Evolutionary conservation across 2,888 invertebrate species (phyloP).

Genomic region (Drosophila antonietae): DNA sequence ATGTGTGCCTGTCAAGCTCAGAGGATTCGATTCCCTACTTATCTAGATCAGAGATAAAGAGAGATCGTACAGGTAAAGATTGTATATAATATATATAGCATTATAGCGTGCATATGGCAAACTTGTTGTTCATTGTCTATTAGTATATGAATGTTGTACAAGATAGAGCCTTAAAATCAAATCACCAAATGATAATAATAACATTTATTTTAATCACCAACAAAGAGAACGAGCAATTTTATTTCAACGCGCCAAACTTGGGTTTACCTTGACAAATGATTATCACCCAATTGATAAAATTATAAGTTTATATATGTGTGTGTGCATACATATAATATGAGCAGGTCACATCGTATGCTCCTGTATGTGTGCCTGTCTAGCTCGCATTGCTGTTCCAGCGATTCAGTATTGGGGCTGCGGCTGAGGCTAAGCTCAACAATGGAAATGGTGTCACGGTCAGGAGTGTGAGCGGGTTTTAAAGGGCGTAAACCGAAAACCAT

Average conservation of each 20-base stretch:
- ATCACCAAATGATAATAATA: slow-evolving; percentile 79
- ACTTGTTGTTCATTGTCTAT: slow-evolving; percentile 39
- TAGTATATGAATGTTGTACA: slow-evolving; percentile 61
- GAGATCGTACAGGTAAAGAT: neutral
- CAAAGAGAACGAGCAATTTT: neutral
- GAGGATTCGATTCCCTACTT: neutral
- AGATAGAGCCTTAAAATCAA: slow-evolving; percentile 77
- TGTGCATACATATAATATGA: neutral
- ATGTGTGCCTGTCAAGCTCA: neutral
- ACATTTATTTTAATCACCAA: slow-evolving; percentile 59
- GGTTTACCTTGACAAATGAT: slow-evolving; percentile 10
- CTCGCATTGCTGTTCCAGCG: slow-evolving; percentile 31
- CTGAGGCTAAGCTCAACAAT: slow-evolving; percentile 58
- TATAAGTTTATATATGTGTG: neutral
- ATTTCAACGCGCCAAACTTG: neutral
- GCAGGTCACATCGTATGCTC: slow-evolving; percentile 13
- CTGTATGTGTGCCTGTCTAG: slow-evolving; percentile 4
- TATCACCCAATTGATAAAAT: slow-evolving; percentile 29
- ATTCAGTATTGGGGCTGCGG: slow-evolving; percentile 33
- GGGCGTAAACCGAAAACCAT: slow-evolving; percentile 49
- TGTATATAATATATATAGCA: slow-evolving; percentile 20
- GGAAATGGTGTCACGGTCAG: slow-evolving; percentile 79
- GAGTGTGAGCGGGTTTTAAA: slow-evolving; percentile 62
- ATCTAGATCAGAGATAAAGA: neutral
- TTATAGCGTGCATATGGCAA: slow-evolving; percentile 3